Evolutionary conservation across 2,888 invertebrate species (phyloP), one percentile per base, ranked within the genome.

Genomic region (Didymodactylos carnosus): DNA sequence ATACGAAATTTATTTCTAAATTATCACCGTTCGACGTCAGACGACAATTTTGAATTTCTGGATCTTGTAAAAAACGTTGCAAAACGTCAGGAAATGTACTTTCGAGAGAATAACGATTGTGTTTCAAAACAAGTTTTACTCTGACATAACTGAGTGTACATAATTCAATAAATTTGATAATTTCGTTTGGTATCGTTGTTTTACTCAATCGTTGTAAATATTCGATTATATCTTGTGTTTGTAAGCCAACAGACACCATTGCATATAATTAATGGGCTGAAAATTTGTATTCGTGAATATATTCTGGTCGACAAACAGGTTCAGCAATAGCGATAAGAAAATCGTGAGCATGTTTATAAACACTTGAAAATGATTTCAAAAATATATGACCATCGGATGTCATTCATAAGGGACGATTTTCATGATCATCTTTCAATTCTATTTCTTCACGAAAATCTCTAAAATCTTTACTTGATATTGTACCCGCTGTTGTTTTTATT

Each of bases 101-200:
- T 83, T 95, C 95, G 35, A 95, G 91, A 81, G 93, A 91, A 83
- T 95, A 95, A 76, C 88, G 88, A 83, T 98, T 98, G 81, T 95
- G 94, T 83, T 98, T 98, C 74, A 99, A 85, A 0, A 99, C 95
- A 73, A 99, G 87, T 84, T 98, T 99, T 0, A 89, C 94, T 86
- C 98, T 99, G 70, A 98, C 98, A 84, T 98, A 99, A 0, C 95
- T 97, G n/a, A 95, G 84, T 1, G 98, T 99, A 85, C 98, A 98
- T 11, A 94, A 85, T 81, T 84, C 83, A 77, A 98, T 95, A 81
- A 98, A 98, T 81, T 95, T 91, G 62, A 92, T 87, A 76, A 99
- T 97, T 39, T 95, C 97, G 40, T 91, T 89, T 0, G 97, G 97
- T 74, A 99, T 88, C 27, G 88, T 87, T 4, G 94, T 94, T 85